Evolutionary conservation across 1,140 invertebrate genomes (phyloP), one percentile per base, ranked within the genome.

Genomic region (Tigriopus japonicus): DNA sequence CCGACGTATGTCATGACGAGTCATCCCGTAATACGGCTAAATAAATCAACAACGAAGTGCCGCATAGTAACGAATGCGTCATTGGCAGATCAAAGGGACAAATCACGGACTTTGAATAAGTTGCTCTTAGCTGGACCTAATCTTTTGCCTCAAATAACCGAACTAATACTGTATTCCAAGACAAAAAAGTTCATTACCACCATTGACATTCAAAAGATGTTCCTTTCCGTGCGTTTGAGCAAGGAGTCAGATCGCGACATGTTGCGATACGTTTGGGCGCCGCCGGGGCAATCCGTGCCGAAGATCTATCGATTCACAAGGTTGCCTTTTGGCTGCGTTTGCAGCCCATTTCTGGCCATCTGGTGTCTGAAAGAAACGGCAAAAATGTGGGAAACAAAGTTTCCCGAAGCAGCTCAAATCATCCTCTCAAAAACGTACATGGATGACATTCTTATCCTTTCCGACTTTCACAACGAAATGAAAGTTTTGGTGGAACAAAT

Each of bases 31-130:
- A 21, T 54, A 3, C 21, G 35, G 35, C 52, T 13, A 23, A 14
- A 54, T 13, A 54, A 28, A 23, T n/a, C 52, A 23, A 54, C 52
- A 21, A 54, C 52, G 17, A 54, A 54, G 35, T 54, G 21, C 24
- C 21, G 52, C n/a, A 54, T 54, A 23, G 52, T 28, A 54, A 54
- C 35, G 14, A 54, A 54, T 54, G 52, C 24, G 13, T 54, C 52
- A 21, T 23, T 54, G 52, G 5, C 52, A 23, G 52, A 54, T 54
- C 24, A 19, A 28, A 3, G n/a, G 35, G 35, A 54, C 17, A 54
- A 54, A 6, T 23, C 52, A 54, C 19, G 5, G 13, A 54, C 52
- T 3, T 13, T 54, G 35, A 54, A 54, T 21, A 54, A 54, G 17
- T 15, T 54, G 13, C 35, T 54, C 5, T 28, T 54, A 19, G 1